Evolutionary conservation across 2,888 invertebrate genomes (phyloP), one percentile per base, ranked within the genome.

Genomic region (Dasypolia templi): DNA sequence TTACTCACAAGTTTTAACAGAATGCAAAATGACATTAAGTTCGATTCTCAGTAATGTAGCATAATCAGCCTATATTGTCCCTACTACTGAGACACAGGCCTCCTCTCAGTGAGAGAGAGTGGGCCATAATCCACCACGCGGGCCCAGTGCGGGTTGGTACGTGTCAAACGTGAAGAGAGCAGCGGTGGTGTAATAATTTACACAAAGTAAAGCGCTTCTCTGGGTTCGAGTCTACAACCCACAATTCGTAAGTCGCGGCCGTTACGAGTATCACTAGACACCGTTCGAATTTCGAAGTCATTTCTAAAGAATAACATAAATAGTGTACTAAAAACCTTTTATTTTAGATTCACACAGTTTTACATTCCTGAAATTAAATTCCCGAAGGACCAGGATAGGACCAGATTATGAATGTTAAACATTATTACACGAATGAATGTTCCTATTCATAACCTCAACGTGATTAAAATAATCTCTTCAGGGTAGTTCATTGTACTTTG

Each of bases 371-470:
- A 68, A 35, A 26, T 35, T 9, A 1, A 44, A 74, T 51, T 26
- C 22, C 19, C 12, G 5, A 46, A 46, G 39, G 39, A 42, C 26
- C 4, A 53, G 14, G 19, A 55, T 0, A 29, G 22, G 11, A 29
- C 35, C 46, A 63, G 29, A 32, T 55, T 39, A 71, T 61, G 53
- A 78, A 64, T 63, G 64, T 39, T 64, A 42, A 39, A 67, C 17
- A 17, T 39, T 19, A 32, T 49, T 26, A 55, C 44, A 46, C 63
- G 17, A 46, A 64, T 58, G 5, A 53, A 67, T 29, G 32, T 46
- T 32, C 17, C 19, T n/a, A 39, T 32, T 46, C 35, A 39, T 39
- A 1, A n/a, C 26, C 26, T 64, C 19, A 29, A 65, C 22, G 17
- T 29, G 2, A 65, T 22, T 42, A 26, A 49, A 26, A 35, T 65